phyloP scores from a whole-genome alignment of 2,113 vertebrate species.

The Sminthopsis crassicaudata region DNA sequence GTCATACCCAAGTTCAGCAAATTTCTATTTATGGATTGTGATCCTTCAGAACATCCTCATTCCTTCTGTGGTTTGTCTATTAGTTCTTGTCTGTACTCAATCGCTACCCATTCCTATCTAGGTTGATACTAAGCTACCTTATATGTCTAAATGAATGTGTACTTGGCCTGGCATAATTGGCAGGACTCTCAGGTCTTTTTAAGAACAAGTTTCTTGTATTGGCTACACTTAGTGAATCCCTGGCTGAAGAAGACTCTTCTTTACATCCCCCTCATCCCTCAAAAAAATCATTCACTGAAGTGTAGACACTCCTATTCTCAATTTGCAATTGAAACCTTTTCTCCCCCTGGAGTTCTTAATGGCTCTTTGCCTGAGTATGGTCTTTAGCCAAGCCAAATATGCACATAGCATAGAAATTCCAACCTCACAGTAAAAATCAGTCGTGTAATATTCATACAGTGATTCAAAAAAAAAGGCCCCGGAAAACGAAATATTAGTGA shows the following conservation, averaged over 20 bases:
- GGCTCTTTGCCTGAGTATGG: not conserved
- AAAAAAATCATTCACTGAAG: not conserved
- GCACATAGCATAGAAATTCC: constrained; percentile 12
- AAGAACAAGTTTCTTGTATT: not conserved
- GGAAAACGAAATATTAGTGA: constrained; percentile 33
- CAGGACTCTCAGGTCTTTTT: not conserved
- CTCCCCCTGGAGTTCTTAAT: not conserved
- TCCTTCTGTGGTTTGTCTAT: too few relatives aligned
- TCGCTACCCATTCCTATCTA: not conserved
- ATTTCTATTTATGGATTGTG: too few relatives aligned
- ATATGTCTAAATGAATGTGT: not conserved
- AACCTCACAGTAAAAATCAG: constrained; percentile 31
- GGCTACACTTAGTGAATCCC: not conserved
- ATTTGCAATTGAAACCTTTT: not conserved
- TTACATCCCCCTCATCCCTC: not conserved
- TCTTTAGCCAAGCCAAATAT: constrained; percentile 15
- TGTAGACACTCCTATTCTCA: not conserved
- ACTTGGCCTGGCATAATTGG: not conserved
- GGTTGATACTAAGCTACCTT: not conserved
- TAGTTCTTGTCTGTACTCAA: too few relatives aligned
- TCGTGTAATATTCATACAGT: constrained; percentile 25
- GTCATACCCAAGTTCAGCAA: too few relatives aligned
- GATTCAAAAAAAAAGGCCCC: constrained; percentile 36
- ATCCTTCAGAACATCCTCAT: too few relatives aligned
- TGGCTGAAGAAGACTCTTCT: not conserved